Evolutionary conservation across 2,113 vertebrate genomes (phyloP).

Genomic region (Vanacampus margaritifer): DNA sequence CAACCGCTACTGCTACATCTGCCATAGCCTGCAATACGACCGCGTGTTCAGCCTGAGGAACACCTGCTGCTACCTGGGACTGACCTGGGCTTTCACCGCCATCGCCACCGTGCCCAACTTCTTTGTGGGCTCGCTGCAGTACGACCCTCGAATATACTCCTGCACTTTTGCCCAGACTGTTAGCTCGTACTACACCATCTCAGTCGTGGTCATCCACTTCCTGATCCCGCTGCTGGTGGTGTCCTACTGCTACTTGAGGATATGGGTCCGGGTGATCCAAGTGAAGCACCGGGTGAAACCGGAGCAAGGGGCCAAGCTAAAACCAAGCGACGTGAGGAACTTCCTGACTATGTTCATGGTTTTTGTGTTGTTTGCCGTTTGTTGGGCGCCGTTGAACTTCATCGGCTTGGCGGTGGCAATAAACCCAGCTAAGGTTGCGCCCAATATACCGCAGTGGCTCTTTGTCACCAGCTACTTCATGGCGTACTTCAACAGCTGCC

Average conservation of each 20-base stretch:
- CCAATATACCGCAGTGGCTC: constrained; percentile 67
- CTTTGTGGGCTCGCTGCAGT: constrained; percentile 73
- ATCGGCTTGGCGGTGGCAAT: constrained; percentile 69
- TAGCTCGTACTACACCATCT: constrained; percentile 74
- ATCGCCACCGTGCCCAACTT: constrained; percentile 73
- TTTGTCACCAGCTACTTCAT: constrained; percentile 71
- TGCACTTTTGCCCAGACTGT: constrained; percentile 72
- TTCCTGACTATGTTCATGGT: constrained; percentile 77
- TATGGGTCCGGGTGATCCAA: constrained; percentile 74
- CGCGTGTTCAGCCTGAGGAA: constrained; percentile 71
- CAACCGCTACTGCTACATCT: constrained; percentile 74
- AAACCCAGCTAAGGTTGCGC: constrained; percentile 56
- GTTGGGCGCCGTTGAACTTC: constrained; percentile 70
- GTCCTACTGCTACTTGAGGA: constrained; percentile 76
- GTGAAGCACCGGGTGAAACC: constrained; percentile 71
- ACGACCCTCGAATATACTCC: constrained; percentile 74
- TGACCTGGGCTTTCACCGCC: constrained; percentile 73
- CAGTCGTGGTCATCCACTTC: constrained; percentile 74
- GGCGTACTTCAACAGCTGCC: constrained; percentile 73
- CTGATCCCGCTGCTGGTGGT: constrained; percentile 73
- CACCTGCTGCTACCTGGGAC: constrained; percentile 67
- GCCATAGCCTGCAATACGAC: constrained; percentile 70
- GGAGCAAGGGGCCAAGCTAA: constrained; percentile 60
- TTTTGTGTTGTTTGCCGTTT: constrained; percentile 69
- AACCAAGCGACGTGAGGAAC: constrained; percentile 71